Conservation (phyloP, 2,797 vertebrate genomes). For the Cygnus olor region DNA sequence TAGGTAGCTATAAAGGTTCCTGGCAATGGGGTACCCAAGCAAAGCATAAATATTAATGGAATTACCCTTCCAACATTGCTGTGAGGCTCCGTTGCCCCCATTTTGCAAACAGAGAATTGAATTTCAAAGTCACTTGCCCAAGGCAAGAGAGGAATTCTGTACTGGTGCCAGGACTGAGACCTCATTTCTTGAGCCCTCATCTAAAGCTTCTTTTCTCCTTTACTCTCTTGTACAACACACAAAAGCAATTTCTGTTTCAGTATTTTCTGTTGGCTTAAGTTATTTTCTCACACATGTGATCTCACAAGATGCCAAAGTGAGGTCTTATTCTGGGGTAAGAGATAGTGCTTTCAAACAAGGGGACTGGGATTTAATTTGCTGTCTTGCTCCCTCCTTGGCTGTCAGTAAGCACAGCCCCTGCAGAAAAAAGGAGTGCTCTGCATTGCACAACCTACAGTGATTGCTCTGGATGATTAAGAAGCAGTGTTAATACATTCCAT, state of each 20-base stretch:
- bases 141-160: constrained; percentile 26
- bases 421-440: constrained; percentile 51
- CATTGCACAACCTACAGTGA: constrained; percentile 50
- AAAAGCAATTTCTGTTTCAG: not conserved
- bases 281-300: not conserved
- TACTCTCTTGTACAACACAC: not conserved
- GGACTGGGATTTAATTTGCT: not conserved
- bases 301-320: not conserved
- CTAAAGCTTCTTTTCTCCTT: not conserved
- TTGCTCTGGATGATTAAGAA: constrained; percentile 64
- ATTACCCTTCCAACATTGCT: constrained; percentile 18
- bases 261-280: not conserved
- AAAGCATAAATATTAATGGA: constrained; percentile 36
- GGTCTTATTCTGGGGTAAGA: not conserved
- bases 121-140: constrained; percentile 54
- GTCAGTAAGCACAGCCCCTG: constrained; percentile 18
- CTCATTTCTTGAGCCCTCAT: constrained; percentile 16
- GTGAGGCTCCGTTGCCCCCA: constrained; percentile 13
- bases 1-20: not conserved
- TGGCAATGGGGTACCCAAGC: not conserved
- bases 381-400: not conserved
- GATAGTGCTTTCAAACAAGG: not conserved
- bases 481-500: constrained; percentile 48
- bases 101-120: constrained; percentile 49
- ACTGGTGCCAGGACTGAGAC: constrained; percentile 22